Evolutionary conservation across 2,797 vertebrate genomes (phyloP).

Genomic region (Esox masquinongy): DNA sequence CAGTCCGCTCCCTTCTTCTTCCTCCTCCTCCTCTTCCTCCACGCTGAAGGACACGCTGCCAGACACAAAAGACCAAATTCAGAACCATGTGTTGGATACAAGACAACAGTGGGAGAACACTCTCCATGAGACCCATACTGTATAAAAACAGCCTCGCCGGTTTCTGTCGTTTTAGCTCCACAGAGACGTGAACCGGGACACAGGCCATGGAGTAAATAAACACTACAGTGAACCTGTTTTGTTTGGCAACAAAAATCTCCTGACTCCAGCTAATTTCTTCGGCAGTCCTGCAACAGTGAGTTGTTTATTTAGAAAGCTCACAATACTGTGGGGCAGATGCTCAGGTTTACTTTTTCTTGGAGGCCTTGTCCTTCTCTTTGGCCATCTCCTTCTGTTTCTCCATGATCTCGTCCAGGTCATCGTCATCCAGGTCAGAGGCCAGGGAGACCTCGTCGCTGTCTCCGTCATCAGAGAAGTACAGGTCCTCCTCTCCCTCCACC

Average conservation of each 20-base stretch:
- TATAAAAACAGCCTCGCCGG: too few relatives aligned
- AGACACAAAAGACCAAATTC: not conserved
- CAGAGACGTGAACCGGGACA: too few relatives aligned
- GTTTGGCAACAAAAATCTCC: too few relatives aligned
- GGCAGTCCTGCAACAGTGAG: too few relatives aligned
- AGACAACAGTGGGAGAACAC: not conserved
- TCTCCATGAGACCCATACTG: too few relatives aligned
- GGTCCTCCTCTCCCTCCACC: conserved; percentile 75
- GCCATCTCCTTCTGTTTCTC: conserved; percentile 63
- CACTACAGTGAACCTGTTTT: too few relatives aligned
- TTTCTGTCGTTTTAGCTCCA: too few relatives aligned
- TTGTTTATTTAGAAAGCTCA: too few relatives aligned
- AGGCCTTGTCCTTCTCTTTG: conserved; percentile 43
- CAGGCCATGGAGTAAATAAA: too few relatives aligned
- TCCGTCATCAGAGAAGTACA: conserved; percentile 77
- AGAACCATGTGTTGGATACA: not conserved
- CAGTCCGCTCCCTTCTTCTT: conserved; percentile 76
- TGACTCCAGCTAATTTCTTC: too few relatives aligned
- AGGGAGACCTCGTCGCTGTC: conserved; percentile 75
- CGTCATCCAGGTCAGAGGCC: conserved; percentile 88
- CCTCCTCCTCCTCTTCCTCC: conserved; percentile 47
- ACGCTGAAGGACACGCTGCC: conserved; percentile 71
- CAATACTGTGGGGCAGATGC: too few relatives aligned
- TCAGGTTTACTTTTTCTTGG: conserved; percentile 62
- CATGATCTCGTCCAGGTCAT: conserved; percentile 83